Percentiles rank a stretch among this genome's conserved stretches.
Conservation (phyloP, 2,113 vertebrate genomes). For the Serinus canaria region DNA sequence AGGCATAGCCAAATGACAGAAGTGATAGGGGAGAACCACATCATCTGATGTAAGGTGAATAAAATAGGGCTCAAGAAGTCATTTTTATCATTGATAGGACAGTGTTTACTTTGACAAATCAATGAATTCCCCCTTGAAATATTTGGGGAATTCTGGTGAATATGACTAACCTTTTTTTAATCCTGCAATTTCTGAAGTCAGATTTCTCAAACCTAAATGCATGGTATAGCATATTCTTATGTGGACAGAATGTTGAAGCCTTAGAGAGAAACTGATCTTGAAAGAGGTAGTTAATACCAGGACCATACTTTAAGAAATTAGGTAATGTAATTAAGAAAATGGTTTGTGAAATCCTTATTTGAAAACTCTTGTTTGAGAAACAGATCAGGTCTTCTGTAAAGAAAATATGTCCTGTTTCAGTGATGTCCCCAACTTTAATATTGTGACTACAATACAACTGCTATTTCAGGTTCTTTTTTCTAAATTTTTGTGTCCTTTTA, state of each 20-base stretch:
- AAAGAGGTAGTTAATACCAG: background rate
- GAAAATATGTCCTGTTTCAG: background rate
- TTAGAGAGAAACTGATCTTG: background rate
- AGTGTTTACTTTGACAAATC: slow-evolving; percentile 9
- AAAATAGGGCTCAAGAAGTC: background rate
- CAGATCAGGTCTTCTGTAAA: background rate
- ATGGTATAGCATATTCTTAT: background rate
- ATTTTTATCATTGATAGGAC: background rate
- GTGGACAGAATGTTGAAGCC: background rate
- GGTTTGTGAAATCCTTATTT: background rate
- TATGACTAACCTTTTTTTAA: background rate
- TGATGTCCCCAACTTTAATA: background rate
- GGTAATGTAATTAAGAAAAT: background rate
- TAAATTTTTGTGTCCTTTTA: background rate
- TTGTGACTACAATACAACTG: background rate
- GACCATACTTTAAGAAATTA: background rate
- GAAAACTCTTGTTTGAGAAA: background rate
- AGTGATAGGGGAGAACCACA: slow-evolving; percentile 48
- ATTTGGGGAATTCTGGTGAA: background rate
- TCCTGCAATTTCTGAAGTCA: background rate
- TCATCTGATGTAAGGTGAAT: slow-evolving; percentile 38
- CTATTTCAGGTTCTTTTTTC: background rate
- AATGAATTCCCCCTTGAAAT: slow-evolving; percentile 10
- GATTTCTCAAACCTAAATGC: background rate
- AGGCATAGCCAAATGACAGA: slow-evolving; percentile 59